Evolutionary conservation across 2,113 vertebrate species (phyloP).

Genomic region (Serilophus lunatus): DNA sequence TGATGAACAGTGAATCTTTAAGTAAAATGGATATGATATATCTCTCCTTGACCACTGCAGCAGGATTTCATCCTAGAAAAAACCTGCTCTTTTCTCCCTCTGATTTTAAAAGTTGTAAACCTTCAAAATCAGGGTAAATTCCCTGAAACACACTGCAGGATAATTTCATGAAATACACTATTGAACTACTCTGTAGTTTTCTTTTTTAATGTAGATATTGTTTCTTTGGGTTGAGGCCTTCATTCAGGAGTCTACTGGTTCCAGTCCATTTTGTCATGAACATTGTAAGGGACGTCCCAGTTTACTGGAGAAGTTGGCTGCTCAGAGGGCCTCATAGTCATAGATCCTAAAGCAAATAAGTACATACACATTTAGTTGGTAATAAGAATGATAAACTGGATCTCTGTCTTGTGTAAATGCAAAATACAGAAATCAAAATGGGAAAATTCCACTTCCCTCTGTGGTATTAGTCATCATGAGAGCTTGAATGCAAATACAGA

Average conservation of each 20-base stretch:
- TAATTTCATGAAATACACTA: background rate
- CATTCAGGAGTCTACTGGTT: background rate
- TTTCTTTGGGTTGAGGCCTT: background rate
- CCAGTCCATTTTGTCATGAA: background rate
- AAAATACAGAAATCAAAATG: constrained; percentile 27
- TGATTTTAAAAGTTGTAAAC: background rate
- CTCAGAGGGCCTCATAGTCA: background rate
- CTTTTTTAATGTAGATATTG: background rate
- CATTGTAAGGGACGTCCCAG: background rate
- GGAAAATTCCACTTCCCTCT: constrained; percentile 50
- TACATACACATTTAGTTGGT: background rate
- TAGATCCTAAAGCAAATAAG: background rate
- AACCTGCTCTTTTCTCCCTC: background rate
- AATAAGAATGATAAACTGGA: background rate
- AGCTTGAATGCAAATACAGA: constrained; percentile 40
- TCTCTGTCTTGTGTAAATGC: background rate
- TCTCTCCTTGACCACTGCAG: background rate
- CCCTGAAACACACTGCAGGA: background rate
- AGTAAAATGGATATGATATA: background rate
- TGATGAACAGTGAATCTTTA: background rate
- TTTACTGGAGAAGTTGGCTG: background rate
- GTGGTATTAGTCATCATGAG: constrained; percentile 27
- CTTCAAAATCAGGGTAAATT: background rate
- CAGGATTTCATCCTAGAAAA: background rate
- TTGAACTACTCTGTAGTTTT: background rate